Conservation (phyloP, 2,888 invertebrate genomes). For the Epistrophella euchroma region DNA sequence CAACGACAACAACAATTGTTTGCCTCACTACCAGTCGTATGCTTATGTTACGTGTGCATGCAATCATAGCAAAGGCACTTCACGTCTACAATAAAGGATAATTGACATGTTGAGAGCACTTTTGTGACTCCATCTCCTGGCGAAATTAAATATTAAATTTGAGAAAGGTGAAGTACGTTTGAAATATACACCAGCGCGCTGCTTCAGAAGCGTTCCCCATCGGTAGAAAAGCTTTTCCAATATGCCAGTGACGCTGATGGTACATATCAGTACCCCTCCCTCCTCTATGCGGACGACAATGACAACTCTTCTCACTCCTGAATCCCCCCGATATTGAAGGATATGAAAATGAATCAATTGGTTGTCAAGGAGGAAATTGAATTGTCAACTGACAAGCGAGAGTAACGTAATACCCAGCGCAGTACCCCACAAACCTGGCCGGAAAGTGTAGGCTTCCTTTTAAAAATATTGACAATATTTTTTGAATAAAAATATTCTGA, state of each 20-base stretch:
- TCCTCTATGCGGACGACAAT: conserved; percentile 10
- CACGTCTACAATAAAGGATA: conserved; percentile 73
- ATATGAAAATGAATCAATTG: conserved; percentile 72
- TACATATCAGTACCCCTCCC: background rate
- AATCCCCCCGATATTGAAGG: conserved; percentile 42
- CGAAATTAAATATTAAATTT: conserved; percentile 76
- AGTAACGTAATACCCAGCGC: conserved; percentile 60
- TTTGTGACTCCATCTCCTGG: conserved; percentile 65
- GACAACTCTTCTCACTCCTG: background rate
- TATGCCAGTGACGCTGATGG: background rate
- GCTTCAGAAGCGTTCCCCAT: conserved; percentile 10
- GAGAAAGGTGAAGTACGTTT: conserved; percentile 64
- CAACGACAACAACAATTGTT: conserved; percentile 25
- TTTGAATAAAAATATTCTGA: conserved; percentile 62
- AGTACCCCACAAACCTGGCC: conserved; percentile 19
- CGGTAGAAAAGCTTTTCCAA: conserved; percentile 8
- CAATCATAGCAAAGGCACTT: conserved; percentile 65
- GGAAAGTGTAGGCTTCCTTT: conserved; percentile 36
- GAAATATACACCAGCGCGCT: conserved; percentile 61
- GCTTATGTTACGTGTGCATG: conserved; percentile 54
- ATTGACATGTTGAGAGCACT: conserved; percentile 75
- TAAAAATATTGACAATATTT: conserved; percentile 54
- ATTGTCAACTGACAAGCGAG: conserved; percentile 70
- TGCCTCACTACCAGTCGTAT: conserved; percentile 31
- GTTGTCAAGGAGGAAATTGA: conserved; percentile 75